Evolutionary conservation across 2,113 vertebrate species (phyloP).

Genomic region (Lamprotornis superbus): DNA sequence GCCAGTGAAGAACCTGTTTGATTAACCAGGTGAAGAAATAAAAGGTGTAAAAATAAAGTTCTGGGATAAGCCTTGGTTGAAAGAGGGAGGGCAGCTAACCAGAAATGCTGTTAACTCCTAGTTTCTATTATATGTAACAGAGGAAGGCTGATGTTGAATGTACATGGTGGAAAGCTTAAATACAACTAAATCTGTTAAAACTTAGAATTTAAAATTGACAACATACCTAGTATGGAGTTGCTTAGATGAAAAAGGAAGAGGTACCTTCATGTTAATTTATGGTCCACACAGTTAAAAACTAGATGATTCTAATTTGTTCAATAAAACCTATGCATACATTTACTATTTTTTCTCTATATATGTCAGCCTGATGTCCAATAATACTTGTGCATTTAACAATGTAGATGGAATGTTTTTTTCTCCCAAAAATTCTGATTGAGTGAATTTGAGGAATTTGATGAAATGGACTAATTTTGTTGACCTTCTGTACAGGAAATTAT

Average conservation of each 20-base stretch:
- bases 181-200: neutral
- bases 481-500: neutral
- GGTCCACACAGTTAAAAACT: neutral
- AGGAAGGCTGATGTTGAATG: neutral
- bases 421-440: neutral
- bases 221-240: neutral
- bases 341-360: neutral
- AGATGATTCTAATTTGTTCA: neutral
- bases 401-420: neutral
- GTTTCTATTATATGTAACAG: neutral
- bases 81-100: neutral
- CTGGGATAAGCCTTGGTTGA: neutral
- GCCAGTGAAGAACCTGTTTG: neutral
- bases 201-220: neutral
- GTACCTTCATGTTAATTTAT: neutral
- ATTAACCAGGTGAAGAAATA: slow-evolving; percentile 12
- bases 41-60: neutral
- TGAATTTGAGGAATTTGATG: neutral
- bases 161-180: neutral
- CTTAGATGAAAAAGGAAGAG: neutral
- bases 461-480: neutral
- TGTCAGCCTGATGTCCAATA: neutral
- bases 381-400: neutral
- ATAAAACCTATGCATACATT: neutral
- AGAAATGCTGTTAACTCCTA: neutral